Percentiles rank a stretch among this genome's conserved stretches.
Conservation (phyloP, 2,888 invertebrate species). For the Drosophila austrosaltans region DNA sequence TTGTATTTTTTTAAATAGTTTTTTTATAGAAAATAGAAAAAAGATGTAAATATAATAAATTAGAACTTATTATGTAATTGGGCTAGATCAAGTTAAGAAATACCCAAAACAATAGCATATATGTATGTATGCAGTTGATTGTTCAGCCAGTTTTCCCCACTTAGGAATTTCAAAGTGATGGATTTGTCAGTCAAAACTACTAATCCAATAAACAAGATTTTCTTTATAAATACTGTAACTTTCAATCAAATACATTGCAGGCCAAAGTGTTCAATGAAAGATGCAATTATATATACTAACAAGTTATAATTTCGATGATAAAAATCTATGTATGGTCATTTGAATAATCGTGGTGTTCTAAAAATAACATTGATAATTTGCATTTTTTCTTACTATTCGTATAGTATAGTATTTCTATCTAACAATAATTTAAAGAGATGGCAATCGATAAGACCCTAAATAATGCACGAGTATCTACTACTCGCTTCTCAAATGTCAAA, state of each 20-base stretch:
- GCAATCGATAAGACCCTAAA: neutral
- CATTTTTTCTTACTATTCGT: neutral
- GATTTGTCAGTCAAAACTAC: neutral
- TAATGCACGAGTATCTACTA: neutral
- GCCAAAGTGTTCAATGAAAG: neutral
- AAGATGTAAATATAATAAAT: no score
- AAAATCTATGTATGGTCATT: conserved; percentile 1
- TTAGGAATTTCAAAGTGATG: neutral
- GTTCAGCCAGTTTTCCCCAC: neutral
- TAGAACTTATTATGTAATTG: neutral
- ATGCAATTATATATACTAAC: neutral
- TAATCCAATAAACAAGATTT: no score
- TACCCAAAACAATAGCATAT: no score
- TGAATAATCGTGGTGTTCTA: neutral
- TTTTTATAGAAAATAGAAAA: no score
- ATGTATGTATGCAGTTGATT: no score
- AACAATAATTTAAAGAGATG: neutral
- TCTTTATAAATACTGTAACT: no score
- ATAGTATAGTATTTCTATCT: neutral
- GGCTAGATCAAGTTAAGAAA: neutral
- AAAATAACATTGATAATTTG: neutral
- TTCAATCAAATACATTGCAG: no score
- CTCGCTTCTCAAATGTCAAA: neutral
- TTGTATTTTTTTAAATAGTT: no score
- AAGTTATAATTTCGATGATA: neutral